Conservation (phyloP, 2,113 vertebrate species). For the Micronycteris hirsuta region DNA sequence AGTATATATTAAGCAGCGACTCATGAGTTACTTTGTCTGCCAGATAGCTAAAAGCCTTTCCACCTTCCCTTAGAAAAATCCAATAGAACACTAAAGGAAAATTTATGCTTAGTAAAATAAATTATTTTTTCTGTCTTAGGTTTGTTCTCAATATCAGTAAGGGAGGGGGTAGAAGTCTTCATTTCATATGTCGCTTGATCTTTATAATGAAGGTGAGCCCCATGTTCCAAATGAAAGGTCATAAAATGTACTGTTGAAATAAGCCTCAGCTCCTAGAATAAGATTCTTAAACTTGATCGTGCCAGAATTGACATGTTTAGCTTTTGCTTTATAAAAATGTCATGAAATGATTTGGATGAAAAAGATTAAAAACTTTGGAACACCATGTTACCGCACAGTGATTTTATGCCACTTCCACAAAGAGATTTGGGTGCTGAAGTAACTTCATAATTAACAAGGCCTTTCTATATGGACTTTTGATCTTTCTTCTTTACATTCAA, state of each 20-base stretch:
- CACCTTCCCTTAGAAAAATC: neutral
- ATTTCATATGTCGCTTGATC: neutral
- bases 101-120: neutral
- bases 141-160: neutral
- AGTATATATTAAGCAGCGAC: neutral
- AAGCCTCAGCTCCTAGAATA: no score
- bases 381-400: neutral
- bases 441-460: neutral
- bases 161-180: neutral
- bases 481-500: neutral
- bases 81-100: neutral
- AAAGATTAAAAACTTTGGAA: neutral
- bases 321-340: conserved; percentile 4
- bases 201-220: neutral
- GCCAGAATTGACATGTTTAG: neutral
- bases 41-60: neutral
- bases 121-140: neutral
- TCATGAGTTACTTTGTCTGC: neutral
- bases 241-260: neutral
- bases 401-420: neutral
- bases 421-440: neutral
- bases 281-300: neutral
- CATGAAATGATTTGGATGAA: neutral
- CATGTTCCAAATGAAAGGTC: neutral
- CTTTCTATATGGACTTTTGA: neutral